Evolutionary conservation across 2,888 invertebrate species (phyloP), one percentile per base, ranked within the genome.

Genomic region (Phania funesta): DNA sequence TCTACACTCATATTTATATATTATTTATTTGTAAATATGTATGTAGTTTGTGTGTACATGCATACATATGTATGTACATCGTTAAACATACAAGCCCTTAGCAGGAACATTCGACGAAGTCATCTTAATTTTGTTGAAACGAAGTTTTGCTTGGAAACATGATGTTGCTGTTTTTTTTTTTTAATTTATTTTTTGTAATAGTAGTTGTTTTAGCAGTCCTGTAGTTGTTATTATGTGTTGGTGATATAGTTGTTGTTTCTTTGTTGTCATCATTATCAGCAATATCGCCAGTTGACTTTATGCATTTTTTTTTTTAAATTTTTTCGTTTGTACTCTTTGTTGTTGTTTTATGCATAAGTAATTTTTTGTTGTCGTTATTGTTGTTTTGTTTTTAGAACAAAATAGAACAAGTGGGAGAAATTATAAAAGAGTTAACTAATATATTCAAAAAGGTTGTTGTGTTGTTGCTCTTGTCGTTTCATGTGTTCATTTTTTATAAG

Each of bases 81-180:
- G 41, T 68, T 80, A 70, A 35, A 35, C 48, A 35, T 24, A 58
- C 16, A 70, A 48, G 84, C 78, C 35, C 75, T 71, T 71, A 58
- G n/a, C n/a, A n/a, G 41, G 32, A 74, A 81, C 78, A 82, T 67
- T 65, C 48, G 80, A 84, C 78, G 29, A 77, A 64, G 46, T 54
- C 29, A 50, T 67, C 50, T 86, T 60, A 84, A 82, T 85, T 84
- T 83, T 82, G 62, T 79, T 73, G 56, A 70, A 77, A 80, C 71
- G 70, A 86, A 87, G 85, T 86, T 87, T 87, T 84, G 83, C 86
- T 86, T 87, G 86, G 87, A 87, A 87, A 87, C 87, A 86, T 87
- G 64, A 78, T 74, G 64, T 70, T 78, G 64, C 56, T 64, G 75
- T 67, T 74, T 38, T 65, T 46, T 20, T 35, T 41, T 35, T 50